phyloP scores from a whole-genome alignment of 2,888 invertebrate species.

The Patella pellucida region DNA sequence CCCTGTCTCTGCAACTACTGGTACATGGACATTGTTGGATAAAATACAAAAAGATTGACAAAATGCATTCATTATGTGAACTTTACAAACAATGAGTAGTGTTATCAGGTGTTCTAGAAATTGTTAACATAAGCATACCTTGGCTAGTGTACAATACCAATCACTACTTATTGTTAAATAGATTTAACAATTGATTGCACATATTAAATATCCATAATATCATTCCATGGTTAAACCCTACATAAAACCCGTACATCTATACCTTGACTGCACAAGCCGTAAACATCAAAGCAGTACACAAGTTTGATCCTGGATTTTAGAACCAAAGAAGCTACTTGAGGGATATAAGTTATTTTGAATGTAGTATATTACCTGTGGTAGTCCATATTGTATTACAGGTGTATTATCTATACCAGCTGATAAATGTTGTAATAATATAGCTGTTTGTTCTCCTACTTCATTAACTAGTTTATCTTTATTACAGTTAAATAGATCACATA shows the following conservation, averaged over 20 bases:
- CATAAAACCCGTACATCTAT: no score
- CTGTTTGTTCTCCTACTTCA: slow-evolving; percentile 76
- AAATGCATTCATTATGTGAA: background rate
- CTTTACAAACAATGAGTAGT: background rate
- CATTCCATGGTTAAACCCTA: no score
- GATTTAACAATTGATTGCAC: no score
- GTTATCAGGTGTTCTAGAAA: no score
- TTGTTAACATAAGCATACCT: no score
- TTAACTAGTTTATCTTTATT: slow-evolving; percentile 69
- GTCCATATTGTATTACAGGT: slow-evolving; percentile 81
- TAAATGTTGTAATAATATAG: slow-evolving; percentile 79
- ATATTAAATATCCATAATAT: no score
- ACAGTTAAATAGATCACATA: slow-evolving; percentile 76
- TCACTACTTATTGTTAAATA: no score
- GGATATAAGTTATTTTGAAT: background rate
- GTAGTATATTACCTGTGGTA: slow-evolving; percentile 77
- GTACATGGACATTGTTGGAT: background rate
- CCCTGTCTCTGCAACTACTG: background rate
- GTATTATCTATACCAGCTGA: slow-evolving; percentile 83
- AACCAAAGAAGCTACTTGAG: no score
- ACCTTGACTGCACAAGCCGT: no score
- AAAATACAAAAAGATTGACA: background rate
- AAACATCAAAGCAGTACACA: no score
- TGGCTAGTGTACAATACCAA: no score
- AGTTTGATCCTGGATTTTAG: no score